Evolutionary conservation across 2,888 invertebrate genomes (phyloP).

Genomic region (Lasioglossum malachurum): DNA sequence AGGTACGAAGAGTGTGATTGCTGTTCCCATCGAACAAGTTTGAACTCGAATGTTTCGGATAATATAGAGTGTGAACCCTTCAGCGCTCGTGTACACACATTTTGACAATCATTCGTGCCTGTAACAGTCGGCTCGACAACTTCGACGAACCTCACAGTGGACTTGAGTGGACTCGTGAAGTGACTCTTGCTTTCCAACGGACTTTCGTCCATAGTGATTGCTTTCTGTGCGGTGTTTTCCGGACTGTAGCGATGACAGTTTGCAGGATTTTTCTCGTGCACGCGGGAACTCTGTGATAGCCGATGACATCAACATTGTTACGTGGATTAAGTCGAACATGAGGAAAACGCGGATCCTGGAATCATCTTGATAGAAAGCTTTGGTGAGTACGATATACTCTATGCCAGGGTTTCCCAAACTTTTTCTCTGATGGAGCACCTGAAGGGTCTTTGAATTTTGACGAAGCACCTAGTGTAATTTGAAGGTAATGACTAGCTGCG

Average conservation of each 20-base stretch:
- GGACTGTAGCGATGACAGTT: slow-evolving; percentile 53
- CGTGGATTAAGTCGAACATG: slow-evolving; percentile 73
- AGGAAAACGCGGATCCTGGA: slow-evolving; percentile 56
- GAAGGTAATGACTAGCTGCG: no score
- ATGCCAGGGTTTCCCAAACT: no score
- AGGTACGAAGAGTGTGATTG: slow-evolving; percentile 10
- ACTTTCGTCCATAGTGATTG: slow-evolving; percentile 41
- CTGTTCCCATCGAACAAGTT: not conserved
- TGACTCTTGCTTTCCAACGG: slow-evolving; percentile 26
- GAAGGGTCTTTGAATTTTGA: no score
- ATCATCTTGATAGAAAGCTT: slow-evolving; percentile 60
- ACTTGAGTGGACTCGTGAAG: slow-evolving; percentile 38
- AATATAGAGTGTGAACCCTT: slow-evolving; percentile 29
- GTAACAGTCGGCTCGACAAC: slow-evolving; percentile 30
- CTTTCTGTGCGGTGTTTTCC: slow-evolving; percentile 36
- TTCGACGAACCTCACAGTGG: slow-evolving; percentile 16
- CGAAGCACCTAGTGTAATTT: no score
- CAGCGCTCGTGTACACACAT: slow-evolving; percentile 14
- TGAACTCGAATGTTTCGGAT: not conserved
- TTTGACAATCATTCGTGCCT: slow-evolving; percentile 68
- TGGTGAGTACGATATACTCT: slow-evolving; percentile 65
- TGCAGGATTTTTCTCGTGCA: slow-evolving; percentile 45
- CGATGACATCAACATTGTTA: slow-evolving; percentile 72
- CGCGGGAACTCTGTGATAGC: slow-evolving; percentile 70
- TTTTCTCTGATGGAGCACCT: no score